phyloP scores from a whole-genome alignment of 2,797 vertebrate genomes.

The Paedocypris micromegethes region DNA sequence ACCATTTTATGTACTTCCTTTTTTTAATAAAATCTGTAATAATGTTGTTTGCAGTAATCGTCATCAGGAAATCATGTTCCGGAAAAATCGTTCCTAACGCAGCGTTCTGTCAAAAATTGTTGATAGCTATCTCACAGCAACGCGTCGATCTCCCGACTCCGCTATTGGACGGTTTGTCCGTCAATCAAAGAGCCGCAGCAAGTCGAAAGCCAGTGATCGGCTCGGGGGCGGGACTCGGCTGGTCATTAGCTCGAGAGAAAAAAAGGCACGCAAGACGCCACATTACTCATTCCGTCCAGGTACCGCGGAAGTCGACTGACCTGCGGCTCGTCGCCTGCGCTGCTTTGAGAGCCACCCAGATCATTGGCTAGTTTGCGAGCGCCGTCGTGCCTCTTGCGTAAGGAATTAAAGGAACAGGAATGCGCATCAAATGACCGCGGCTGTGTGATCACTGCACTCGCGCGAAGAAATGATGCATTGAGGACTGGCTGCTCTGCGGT shows the following conservation, averaged over 20 bases:
- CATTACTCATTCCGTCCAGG: constrained; percentile 55
- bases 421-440: constrained; percentile 14
- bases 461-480: constrained; percentile 62
- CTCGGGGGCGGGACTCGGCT: constrained; percentile 12
- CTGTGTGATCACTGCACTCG: constrained; percentile 47
- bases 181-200: neutral
- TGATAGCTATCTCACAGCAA: neutral
- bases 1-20: too few species aligned
- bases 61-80: too few species aligned
- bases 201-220: neutral
- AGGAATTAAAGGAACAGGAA: constrained; percentile 3
- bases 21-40: too few species aligned
- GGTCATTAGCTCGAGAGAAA: constrained; percentile 18
- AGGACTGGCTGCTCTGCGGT: constrained; percentile 57
- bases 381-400: constrained; percentile 61
- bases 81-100: neutral
- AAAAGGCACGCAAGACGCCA: constrained; percentile 30
- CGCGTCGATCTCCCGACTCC: neutral
- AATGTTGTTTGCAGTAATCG: too few species aligned
- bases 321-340: constrained; percentile 27
- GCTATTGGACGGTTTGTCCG: constrained; percentile 8
- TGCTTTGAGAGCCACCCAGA: constrained; percentile 40
- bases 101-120: neutral
- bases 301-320: constrained; percentile 43
- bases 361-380: constrained; percentile 57